These are phyloP conservation scores for Thalassaphorura encarpata DNA, from an alignment of 1,140 invertebrate species.

Conservation along the genomic window DNA sequence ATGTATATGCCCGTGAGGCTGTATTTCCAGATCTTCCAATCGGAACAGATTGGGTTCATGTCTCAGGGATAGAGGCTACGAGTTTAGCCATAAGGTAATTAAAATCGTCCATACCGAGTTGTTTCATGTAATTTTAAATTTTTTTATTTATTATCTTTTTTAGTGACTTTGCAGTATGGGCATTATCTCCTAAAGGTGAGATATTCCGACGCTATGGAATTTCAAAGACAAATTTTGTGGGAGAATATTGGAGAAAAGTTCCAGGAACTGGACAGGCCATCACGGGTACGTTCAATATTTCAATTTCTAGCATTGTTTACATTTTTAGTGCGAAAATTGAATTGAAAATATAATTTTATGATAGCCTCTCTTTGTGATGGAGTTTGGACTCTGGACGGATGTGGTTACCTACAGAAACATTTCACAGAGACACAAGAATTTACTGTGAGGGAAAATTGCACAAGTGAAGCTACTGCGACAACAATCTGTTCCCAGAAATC, in stretches of 20 bases:
- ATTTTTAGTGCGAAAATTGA: too few relatives aligned
- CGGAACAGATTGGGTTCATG: conserved; percentile 44
- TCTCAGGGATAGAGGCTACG: conserved; percentile 43
- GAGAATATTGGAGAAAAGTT: conserved; percentile 48
- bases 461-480: too few relatives aligned
- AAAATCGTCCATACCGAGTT: neutral
- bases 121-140: neutral
- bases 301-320: too few relatives aligned
- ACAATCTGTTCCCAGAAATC: too few relatives aligned
- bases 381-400: conserved; percentile 14
- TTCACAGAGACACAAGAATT: conserved; percentile 12
- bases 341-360: too few relatives aligned
- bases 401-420: conserved; percentile 15
- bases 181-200: conserved; percentile 41
- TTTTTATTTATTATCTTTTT: conserved; percentile 5
- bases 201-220: conserved; percentile 45
- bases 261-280: conserved; percentile 40
- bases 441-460: too few relatives aligned
- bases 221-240: conserved; percentile 41
- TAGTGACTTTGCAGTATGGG: conserved; percentile 44
- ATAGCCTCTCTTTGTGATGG: conserved; percentile 22
- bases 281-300: conserved; percentile 39
- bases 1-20: conserved; percentile 45
- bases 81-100: conserved; percentile 42
- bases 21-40: conserved; percentile 45